These are phyloP conservation scores for Eulemur albifrons DNA, from an alignment of 2,797 vertebrate genomes.

Conservation along the genomic window DNA sequence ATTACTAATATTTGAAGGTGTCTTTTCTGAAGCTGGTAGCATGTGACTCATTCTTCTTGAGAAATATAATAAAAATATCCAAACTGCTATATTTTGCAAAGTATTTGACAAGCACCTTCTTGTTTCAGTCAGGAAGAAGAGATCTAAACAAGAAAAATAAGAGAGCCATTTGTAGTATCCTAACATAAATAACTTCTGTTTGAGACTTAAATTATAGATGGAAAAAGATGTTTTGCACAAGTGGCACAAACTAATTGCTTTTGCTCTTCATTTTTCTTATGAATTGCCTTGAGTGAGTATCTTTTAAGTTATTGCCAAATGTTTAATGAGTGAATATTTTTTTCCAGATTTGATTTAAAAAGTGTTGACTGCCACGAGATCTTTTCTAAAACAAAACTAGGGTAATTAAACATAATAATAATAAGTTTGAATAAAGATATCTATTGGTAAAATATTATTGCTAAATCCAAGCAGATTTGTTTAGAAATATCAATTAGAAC, in stretches of 20 bases:
- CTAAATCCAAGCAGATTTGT: conserved; percentile 21
- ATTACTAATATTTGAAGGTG: not conserved
- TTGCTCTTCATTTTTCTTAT: conserved; percentile 36
- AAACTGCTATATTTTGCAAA: conserved; percentile 14
- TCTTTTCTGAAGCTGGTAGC: not conserved
- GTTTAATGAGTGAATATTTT: conserved; percentile 45
- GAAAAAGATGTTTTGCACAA: conserved; percentile 23
- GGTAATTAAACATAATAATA: not conserved
- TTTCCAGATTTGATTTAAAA: conserved; percentile 38
- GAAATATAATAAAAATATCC: conserved; percentile 32
- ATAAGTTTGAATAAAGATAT: conserved; percentile 15
- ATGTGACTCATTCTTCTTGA: not conserved
- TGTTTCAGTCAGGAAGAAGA: conserved; percentile 1
- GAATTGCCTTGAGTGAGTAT: not conserved
- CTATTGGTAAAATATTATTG: conserved; percentile 24
- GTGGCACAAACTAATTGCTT: conserved; percentile 44
- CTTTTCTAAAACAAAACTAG: not conserved
- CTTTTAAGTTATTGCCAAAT: conserved; percentile 48
- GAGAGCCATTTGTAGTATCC: not conserved
- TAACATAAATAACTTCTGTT: conserved; percentile 25
- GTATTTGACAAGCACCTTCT: conserved; percentile 12
- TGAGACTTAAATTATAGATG: conserved; percentile 37
- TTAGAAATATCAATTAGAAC: conserved; percentile 27
- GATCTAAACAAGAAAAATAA: conserved; percentile 21
- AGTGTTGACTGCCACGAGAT: not conserved